phyloP scores from a whole-genome alignment of 2,888 invertebrate species.

The Andrena marginata region DNA sequence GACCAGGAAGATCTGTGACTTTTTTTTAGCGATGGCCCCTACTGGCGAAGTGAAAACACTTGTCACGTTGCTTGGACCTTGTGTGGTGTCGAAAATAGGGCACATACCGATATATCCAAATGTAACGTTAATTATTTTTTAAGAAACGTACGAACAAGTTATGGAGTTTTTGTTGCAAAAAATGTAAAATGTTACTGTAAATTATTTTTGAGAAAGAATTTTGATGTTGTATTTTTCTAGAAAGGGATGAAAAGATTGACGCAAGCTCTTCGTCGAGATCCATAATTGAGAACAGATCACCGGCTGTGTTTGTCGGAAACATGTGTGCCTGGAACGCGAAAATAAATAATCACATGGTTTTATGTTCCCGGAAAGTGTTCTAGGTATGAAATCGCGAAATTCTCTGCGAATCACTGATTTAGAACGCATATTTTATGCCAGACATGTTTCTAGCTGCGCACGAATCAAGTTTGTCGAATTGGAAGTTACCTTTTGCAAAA shows the following conservation, averaged over 20 bases:
- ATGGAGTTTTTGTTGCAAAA: no score
- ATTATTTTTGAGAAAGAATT: no score
- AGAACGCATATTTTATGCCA: conserved; percentile 23
- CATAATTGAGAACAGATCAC: conserved; percentile 20
- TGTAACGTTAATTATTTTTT: no score
- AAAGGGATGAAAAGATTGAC: conserved; percentile 1
- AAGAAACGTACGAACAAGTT: no score
- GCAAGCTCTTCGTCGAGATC: conserved; percentile 1
- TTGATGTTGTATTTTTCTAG: no score
- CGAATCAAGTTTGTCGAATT: background rate
- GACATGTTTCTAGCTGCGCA: background rate
- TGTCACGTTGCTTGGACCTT: no score
- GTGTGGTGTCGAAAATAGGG: no score
- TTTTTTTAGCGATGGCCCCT: background rate
- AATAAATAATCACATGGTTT: conserved; percentile 52
- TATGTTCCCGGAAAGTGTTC: conserved; percentile 28
- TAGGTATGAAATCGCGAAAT: conserved; percentile 32
- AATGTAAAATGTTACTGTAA: no score
- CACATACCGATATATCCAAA: no score
- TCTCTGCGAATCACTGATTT: conserved; percentile 27
- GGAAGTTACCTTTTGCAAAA: background rate
- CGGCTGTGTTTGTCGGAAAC: conserved; percentile 1
- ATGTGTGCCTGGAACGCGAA: conserved; percentile 15
- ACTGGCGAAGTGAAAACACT: no score
- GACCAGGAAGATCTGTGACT: background rate